Percentiles rank a stretch among this genome's conserved stretches.
Conservation (phyloP, 2,113 vertebrate genomes). For the Riparia riparia region DNA sequence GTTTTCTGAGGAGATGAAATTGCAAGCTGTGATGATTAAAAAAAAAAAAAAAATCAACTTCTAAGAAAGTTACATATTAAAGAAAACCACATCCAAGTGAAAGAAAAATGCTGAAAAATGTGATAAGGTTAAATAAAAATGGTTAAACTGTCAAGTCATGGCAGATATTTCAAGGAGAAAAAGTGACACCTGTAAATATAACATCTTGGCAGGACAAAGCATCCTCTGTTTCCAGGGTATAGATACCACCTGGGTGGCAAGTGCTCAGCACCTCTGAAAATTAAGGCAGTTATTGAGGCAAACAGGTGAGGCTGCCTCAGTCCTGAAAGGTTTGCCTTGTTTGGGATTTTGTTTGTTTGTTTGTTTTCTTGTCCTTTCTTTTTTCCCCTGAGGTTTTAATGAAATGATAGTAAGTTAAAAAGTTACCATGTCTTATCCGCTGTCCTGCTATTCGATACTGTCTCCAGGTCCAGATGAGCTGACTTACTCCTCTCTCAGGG, state of each 20-base stretch:
- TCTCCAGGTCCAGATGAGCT: background rate
- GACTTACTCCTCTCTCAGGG: background rate
- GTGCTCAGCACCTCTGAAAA: background rate
- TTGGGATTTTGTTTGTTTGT: background rate
- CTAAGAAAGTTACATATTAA: background rate
- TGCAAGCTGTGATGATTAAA: background rate
- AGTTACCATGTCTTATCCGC: background rate
- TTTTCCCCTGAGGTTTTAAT: background rate
- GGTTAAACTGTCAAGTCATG: background rate
- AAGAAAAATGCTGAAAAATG: background rate
- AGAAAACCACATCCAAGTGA: background rate
- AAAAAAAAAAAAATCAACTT: background rate
- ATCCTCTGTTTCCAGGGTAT: background rate
- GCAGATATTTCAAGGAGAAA: background rate
- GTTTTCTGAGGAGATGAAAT: background rate
- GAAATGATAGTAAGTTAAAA: background rate
- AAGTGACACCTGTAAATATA: background rate
- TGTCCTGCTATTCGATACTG: background rate
- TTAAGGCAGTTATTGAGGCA: background rate
- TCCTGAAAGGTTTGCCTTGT: background rate
- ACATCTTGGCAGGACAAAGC: background rate
- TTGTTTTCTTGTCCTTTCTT: background rate
- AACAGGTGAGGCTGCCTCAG: background rate
- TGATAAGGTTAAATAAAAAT: background rate
- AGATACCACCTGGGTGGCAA: background rate